These are phyloP conservation scores for Collichthys lucidus DNA, from an alignment of 2,113 vertebrate species.

Conservation along the genomic window DNA sequence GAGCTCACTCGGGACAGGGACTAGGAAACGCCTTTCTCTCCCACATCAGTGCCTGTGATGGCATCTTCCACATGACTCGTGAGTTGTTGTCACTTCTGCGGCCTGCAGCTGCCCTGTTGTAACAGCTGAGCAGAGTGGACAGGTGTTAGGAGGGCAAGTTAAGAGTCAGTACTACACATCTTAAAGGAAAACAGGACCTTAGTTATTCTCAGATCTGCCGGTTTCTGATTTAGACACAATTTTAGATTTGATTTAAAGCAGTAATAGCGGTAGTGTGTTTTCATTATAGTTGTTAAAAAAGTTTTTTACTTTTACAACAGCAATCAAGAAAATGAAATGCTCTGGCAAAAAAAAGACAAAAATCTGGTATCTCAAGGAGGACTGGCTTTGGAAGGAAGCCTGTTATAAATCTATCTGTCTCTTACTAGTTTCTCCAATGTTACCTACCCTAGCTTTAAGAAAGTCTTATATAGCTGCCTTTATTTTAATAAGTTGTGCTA, in stretches of 20 bases:
- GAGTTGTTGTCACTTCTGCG: constrained; percentile 72
- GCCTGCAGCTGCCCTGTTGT: constrained; percentile 35
- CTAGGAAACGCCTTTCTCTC: constrained; percentile 98
- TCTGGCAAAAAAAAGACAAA: too few species aligned
- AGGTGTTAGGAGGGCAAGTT: constrained; percentile 30
- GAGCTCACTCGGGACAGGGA: constrained; percentile 95
- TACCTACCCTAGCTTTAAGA: background rate
- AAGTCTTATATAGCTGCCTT: background rate
- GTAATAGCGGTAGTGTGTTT: too few species aligned
- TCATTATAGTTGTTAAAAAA: too few species aligned
- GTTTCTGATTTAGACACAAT: background rate
- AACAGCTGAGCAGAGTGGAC: constrained; percentile 33
- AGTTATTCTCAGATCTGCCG: background rate
- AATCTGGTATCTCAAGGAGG: too few species aligned
- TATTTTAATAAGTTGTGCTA: background rate
- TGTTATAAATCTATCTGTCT: too few species aligned
- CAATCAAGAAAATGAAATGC: too few species aligned
- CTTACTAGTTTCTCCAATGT: too few species aligned
- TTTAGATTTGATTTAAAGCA: background rate
- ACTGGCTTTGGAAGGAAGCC: too few species aligned
- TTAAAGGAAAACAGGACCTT: background rate
- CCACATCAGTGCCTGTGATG: constrained; percentile 97
- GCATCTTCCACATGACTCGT: constrained; percentile 98
- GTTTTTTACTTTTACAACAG: too few species aligned
- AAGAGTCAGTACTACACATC: background rate